phyloP scores from a whole-genome alignment of 2,113 vertebrate genomes.

The Heterochromis multidens region DNA sequence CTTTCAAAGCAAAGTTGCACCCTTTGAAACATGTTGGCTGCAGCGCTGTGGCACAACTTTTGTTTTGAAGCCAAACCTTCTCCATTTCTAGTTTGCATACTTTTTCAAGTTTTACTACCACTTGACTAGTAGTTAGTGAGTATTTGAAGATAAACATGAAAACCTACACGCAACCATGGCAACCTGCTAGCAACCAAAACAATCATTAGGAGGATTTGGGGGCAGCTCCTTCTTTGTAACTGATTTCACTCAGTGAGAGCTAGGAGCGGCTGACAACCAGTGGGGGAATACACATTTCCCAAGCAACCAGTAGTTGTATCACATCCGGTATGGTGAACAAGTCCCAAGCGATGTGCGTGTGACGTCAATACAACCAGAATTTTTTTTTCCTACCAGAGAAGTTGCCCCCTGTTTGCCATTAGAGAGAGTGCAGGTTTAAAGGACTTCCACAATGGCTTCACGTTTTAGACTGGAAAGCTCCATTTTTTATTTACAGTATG shows the following conservation, averaged over 20 bases:
- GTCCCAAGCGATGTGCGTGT: not conserved
- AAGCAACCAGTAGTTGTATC: not conserved
- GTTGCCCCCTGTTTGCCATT: not conserved
- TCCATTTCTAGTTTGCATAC: too few relatives aligned
- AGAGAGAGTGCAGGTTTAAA: not conserved
- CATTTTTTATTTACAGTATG: not conserved
- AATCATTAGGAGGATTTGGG: not conserved
- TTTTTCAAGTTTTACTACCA: not conserved
- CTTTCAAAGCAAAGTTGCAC: too few relatives aligned
- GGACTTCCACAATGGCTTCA: not conserved
- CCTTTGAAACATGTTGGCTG: too few relatives aligned
- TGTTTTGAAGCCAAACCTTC: too few relatives aligned
- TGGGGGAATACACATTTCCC: not conserved
- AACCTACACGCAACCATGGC: not conserved
- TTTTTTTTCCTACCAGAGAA: not conserved
- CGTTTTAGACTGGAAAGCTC: not conserved
- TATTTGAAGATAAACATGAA: not conserved
- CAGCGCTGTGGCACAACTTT: too few relatives aligned
- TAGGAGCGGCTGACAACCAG: not conserved
- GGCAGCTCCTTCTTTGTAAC: not conserved
- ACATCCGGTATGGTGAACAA: not conserved
- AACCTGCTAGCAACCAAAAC: not conserved
- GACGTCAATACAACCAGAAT: not conserved
- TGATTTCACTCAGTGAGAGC: not conserved
- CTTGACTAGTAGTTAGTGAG: not conserved